These are phyloP conservation scores for Phengaris alcon DNA, from an alignment of 2,888 invertebrate genomes.

Conservation along the genomic window DNA sequence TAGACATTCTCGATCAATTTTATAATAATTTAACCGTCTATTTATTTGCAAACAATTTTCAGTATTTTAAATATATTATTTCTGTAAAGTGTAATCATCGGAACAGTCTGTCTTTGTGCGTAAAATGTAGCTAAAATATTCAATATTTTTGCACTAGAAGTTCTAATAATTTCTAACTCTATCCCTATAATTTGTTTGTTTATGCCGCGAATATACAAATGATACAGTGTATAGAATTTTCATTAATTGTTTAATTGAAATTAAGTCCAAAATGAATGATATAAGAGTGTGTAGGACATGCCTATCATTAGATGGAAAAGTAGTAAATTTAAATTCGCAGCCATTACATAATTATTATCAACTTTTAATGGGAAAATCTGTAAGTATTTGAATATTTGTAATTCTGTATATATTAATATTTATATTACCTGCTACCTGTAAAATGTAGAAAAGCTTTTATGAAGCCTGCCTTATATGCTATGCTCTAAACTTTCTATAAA, in stretches of 20 bases:
- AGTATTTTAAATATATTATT: constrained; percentile 18
- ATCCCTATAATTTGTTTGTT: constrained; percentile 40
- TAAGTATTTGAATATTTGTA: constrained; percentile 46
- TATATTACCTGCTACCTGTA: too few species aligned
- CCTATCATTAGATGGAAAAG: constrained; percentile 55
- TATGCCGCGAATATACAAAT: constrained; percentile 56
- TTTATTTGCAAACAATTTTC: constrained; percentile 25
- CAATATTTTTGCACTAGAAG: constrained; percentile 43
- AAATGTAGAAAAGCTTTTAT: too few species aligned
- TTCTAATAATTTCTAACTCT: constrained; percentile 70
- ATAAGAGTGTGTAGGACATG: constrained; percentile 65
- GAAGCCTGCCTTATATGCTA: too few species aligned
- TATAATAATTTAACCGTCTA: constrained; percentile 33
- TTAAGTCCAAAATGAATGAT: constrained; percentile 50
- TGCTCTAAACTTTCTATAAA: too few species aligned
- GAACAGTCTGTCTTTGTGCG: neutral
- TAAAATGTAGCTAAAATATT: constrained; percentile 1
- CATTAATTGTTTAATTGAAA: constrained; percentile 34
- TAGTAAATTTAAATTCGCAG: constrained; percentile 52
- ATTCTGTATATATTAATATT: too few species aligned
- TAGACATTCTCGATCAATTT: constrained; percentile 55
- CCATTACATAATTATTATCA: constrained; percentile 58
- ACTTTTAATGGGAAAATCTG: constrained; percentile 54
- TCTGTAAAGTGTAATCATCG: neutral
- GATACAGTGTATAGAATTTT: constrained; percentile 37